Evolutionary conservation across 2,888 invertebrate species (phyloP).

Genomic region (Euzophera pinguis): DNA sequence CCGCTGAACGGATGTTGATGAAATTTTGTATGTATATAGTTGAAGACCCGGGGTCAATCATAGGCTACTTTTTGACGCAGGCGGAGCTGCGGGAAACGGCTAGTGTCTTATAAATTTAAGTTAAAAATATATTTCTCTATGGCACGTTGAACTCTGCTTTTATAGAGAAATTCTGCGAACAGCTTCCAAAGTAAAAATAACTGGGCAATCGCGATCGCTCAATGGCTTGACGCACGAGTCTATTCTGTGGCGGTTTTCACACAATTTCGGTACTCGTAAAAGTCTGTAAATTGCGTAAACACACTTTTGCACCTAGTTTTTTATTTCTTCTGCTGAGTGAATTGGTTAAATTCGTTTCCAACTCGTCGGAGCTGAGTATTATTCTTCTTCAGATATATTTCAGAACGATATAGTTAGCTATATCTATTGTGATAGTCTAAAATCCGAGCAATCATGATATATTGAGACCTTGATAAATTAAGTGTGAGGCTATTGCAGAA

Average conservation of each 20-base stretch:
- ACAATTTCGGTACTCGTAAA: neutral
- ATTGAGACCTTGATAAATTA: no score
- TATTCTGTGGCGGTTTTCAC: constrained; percentile 3
- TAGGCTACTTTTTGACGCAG: no score
- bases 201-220: neutral
- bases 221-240: constrained; percentile 4
- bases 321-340: neutral
- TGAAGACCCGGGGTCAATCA: no score
- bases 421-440: no score
- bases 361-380: neutral
- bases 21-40: no score
- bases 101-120: no score
- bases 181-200: constrained; percentile 23
- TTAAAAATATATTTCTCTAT: constrained; percentile 4
- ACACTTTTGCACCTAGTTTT: neutral
- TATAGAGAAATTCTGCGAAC: constrained; percentile 11
- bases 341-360: neutral
- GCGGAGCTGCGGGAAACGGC: no score
- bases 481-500: no score
- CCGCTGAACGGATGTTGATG: no score
- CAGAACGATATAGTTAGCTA: no score
- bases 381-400: neutral
- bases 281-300: neutral
- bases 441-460: no score
- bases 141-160: neutral